Base-by-base conservation (phyloP, 2,888 invertebrate genomes). In the Galerucella calmariensis region DNA sequence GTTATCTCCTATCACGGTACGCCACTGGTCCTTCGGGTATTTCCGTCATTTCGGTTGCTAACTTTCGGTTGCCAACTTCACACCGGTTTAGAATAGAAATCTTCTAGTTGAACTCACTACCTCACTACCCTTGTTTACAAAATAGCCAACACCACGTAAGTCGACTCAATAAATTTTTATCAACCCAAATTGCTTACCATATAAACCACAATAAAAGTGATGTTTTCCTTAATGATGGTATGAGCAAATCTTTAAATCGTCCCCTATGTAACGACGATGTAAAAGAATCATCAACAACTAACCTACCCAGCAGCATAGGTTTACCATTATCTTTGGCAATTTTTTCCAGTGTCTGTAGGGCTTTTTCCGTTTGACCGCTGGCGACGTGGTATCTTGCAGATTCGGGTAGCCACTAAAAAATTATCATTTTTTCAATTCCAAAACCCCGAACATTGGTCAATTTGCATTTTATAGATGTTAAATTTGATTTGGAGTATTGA, bases 141-240 rank as follows among this genome's bases (percentile, higher is more conserved):
- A 41, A 35, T 35, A 35, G 35, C 35, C 0, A 35, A 35, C 5
- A 35, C 6, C 6, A 35, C 3, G 6, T 35, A 35, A 35, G 6
- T 35, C 35, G 35, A 35, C 35, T 35, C 35, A 35, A 35, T 35
- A 27, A 27, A 35, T 35, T 35, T 35, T 35, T 35, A 35, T 35
- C 5, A 35, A 35, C 35, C 0, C 9, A 69, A 51, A 44, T 68
- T 41, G 75, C 74, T 79, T 88, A 95, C 97, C 97, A 98, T 82
- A 98, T 97, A 81, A 97, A 92, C 97, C 97, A 97, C 2, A 98
- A 89, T 20, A 97, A 88, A 27, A 97, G 85, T 12, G 97, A 97
- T 3, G 97, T 97, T 78, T 91, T 91, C 83, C 95, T 90, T 77
- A 97, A 89, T 78, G 95, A 95, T 14, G 95, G 94, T 76, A 95